phyloP scores from a whole-genome alignment of 2,888 invertebrate genomes.

The Drosophila mulleri region DNA sequence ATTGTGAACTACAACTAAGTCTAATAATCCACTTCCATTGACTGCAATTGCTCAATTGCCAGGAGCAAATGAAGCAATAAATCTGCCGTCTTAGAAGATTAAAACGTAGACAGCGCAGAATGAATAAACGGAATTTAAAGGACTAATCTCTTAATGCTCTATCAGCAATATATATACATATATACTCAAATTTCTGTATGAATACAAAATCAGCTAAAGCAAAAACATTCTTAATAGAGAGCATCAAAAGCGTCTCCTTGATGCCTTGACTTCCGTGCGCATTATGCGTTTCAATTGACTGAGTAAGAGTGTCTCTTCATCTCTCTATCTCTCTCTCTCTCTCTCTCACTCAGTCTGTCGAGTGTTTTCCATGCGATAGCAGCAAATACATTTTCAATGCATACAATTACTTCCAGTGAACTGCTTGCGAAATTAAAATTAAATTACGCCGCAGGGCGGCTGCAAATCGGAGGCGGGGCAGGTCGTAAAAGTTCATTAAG shows the following conservation, averaged over 20 bases:
- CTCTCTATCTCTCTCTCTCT: background rate
- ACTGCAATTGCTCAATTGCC: background rate
- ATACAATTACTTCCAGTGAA: constrained; percentile 79
- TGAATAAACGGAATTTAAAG: background rate
- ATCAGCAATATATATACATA: background rate
- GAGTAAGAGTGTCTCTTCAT: constrained; percentile 3
- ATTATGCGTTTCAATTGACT: constrained; percentile 45
- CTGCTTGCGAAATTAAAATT: constrained; percentile 80
- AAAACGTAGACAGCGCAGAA: background rate
- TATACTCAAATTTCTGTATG: background rate
- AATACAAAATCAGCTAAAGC: background rate
- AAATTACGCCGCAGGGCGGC: constrained; percentile 59
- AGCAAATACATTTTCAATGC: constrained; percentile 76
- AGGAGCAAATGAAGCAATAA: background rate
- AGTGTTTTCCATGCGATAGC: constrained; percentile 76
- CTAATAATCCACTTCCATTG: background rate
- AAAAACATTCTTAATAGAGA: background rate
- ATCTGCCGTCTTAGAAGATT: background rate
- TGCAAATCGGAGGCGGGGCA: constrained; percentile 9
- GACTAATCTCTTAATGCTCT: background rate
- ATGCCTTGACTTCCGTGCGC: constrained; percentile 14
- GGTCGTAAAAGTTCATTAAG: constrained; percentile 70
- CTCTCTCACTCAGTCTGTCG: constrained; percentile 32
- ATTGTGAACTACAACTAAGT: too few species aligned
- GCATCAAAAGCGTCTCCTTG: background rate